Evolutionary conservation across 2,797 vertebrate genomes (phyloP).

Genomic region (Brachyalestes nurse): DNA sequence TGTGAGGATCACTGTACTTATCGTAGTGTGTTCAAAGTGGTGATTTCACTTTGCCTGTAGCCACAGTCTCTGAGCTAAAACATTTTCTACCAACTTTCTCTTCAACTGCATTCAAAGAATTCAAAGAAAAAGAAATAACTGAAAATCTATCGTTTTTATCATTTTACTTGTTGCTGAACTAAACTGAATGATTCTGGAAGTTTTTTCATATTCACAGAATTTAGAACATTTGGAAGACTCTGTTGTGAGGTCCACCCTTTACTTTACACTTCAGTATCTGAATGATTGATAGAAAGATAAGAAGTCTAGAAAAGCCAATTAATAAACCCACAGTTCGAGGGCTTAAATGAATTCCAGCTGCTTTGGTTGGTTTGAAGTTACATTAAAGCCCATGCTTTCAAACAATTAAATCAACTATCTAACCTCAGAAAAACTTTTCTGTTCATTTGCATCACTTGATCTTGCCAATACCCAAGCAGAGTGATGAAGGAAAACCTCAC

Average conservation of each 20-base stretch:
- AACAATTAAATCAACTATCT: neutral
- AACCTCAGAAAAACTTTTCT: neutral
- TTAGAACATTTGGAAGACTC: too few relatives aligned
- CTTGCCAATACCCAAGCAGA: neutral
- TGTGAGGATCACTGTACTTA: constrained; percentile 3
- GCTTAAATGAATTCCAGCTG: neutral
- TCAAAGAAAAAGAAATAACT: neutral
- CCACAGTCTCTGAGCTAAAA: neutral
- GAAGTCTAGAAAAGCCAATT: too few relatives aligned
- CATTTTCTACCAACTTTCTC: neutral
- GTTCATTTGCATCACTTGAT: too few relatives aligned
- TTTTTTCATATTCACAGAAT: too few relatives aligned
- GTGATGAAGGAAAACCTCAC: neutral
- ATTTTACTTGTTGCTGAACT: too few relatives aligned
- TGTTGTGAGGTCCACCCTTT: neutral
- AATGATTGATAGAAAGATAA: too few relatives aligned
- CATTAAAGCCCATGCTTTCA: too few relatives aligned
- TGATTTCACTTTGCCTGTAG: constrained; percentile 2
- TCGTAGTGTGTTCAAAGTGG: neutral
- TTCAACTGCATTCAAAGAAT: neutral
- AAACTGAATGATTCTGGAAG: too few relatives aligned
- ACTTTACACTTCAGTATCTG: too few relatives aligned
- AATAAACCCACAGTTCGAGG: too few relatives aligned
- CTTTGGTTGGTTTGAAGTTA: neutral
- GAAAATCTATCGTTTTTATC: too few relatives aligned